These are phyloP conservation scores for Dendrocincla fuliginosa DNA, from an alignment of 2,797 vertebrate genomes.

Conservation along the genomic window DNA sequence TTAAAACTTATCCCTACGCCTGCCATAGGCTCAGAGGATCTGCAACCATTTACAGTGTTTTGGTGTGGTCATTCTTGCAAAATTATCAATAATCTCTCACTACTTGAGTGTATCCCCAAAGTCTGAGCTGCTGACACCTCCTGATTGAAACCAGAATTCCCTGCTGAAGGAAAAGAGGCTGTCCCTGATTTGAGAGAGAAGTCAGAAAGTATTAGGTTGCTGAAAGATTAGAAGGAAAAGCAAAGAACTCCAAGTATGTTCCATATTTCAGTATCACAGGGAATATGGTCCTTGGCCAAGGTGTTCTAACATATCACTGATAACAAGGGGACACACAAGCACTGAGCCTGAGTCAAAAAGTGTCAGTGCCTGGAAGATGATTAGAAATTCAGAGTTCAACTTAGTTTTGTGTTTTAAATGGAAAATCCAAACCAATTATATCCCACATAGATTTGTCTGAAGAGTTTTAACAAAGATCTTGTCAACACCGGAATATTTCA, in stretches of 20 bases:
- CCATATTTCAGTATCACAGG: conserved; percentile 1
- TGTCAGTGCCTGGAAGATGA: background rate
- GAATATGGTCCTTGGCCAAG: background rate
- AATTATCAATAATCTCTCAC: conserved; percentile 32
- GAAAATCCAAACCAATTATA: background rate
- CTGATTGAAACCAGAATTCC: conserved; percentile 60
- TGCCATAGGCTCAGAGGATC: background rate
- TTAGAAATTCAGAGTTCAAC: background rate
- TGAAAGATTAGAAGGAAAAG: conserved; percentile 54
- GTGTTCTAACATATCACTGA: background rate
- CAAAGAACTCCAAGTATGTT: conserved; percentile 18
- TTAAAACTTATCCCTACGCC: background rate
- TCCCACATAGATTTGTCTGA: background rate
- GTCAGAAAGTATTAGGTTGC: conserved; percentile 36
- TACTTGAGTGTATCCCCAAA: conserved; percentile 14
- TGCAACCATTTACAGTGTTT: conserved; percentile 40
- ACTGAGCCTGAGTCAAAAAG: background rate
- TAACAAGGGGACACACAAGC: background rate
- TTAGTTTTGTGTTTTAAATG: background rate
- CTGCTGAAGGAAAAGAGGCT: background rate
- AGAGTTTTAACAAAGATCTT: background rate
- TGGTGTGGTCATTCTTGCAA: conserved; percentile 15
- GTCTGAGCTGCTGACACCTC: conserved; percentile 54
- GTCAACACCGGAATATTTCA: background rate
- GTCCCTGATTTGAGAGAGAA: background rate